phyloP scores from a whole-genome alignment of 2,888 invertebrate genomes.

The Capitulum mitella region DNA sequence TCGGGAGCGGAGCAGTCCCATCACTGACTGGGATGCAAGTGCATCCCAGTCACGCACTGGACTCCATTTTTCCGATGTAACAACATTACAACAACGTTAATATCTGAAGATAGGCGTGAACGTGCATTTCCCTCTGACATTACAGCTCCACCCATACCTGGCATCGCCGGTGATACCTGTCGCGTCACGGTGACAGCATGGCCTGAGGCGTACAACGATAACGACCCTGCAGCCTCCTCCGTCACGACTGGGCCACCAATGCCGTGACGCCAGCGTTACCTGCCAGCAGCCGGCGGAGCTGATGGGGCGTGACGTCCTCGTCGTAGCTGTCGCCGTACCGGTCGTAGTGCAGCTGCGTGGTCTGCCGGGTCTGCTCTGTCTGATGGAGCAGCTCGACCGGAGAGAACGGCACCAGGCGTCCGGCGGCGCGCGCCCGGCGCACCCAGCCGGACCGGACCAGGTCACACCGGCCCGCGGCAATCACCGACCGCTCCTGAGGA shows the following conservation, averaged over 20 bases:
- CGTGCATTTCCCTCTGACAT: too few relatives aligned
- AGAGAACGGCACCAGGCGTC: slow-evolving; percentile 33
- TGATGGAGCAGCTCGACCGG: slow-evolving; percentile 31
- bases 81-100: neutral
- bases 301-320: neutral
- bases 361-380: slow-evolving; percentile 21
- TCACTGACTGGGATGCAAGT: too few relatives aligned
- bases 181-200: too few relatives aligned
- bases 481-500: neutral
- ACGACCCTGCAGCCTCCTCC: neutral
- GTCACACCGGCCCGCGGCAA: slow-evolving; percentile 26
- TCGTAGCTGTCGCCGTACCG: slow-evolving; percentile 34
- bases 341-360: slow-evolving; percentile 31
- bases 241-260: neutral
- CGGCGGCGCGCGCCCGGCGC: slow-evolving; percentile 13
- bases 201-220: too few relatives aligned
- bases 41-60: too few relatives aligned
- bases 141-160: too few relatives aligned
- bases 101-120: neutral
- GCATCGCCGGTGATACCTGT: too few relatives aligned
- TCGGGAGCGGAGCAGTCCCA: too few relatives aligned
- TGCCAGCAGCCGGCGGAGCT: neutral
- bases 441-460: slow-evolving; percentile 35
- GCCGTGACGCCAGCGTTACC: neutral
- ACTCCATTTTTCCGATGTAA: too few relatives aligned